Conservation (phyloP, 1,140 invertebrate genomes). For the Phthorimaea operculella region DNA sequence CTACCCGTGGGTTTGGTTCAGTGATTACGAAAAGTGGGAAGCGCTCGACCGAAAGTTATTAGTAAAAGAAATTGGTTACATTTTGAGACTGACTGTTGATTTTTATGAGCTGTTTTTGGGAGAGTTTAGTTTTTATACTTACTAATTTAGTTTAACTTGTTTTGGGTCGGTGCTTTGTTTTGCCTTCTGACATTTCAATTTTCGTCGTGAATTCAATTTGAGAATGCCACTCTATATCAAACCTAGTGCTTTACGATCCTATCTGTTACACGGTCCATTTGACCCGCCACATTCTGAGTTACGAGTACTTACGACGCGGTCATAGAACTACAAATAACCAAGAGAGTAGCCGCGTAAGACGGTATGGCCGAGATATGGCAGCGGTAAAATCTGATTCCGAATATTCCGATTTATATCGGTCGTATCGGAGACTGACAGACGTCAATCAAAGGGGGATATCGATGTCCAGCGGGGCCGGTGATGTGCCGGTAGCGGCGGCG, state of each 20-base stretch:
- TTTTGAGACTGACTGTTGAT: neutral
- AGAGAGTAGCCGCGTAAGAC: constrained; percentile 3
- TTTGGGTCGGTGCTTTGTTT: neutral
- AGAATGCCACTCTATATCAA: neutral
- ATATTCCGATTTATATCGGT: constrained; percentile 30
- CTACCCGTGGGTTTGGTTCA: neutral
- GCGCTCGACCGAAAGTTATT: neutral
- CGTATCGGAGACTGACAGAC: constrained; percentile 29
- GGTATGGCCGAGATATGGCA: neutral
- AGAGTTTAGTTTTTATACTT: constrained; percentile 6
- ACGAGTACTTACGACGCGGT: neutral
- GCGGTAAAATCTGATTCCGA: constrained; percentile 21
- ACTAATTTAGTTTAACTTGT: neutral
- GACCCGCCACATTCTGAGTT: neutral
- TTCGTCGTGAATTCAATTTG: neutral
- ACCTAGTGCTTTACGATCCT: no score
- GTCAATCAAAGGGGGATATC: constrained; percentile 47
- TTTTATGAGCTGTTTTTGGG: neutral
- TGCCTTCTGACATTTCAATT: neutral
- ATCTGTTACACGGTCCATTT: no score
- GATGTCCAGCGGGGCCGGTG: constrained; percentile 32
- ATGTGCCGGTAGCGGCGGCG: constrained; percentile 33
- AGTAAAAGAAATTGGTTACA: neutral
- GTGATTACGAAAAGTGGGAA: constrained; percentile 4
- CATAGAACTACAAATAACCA: neutral